Evolutionary conservation across 2,888 invertebrate genomes (phyloP), one percentile per base, ranked within the genome.

Genomic region (Norana najaformis): DNA sequence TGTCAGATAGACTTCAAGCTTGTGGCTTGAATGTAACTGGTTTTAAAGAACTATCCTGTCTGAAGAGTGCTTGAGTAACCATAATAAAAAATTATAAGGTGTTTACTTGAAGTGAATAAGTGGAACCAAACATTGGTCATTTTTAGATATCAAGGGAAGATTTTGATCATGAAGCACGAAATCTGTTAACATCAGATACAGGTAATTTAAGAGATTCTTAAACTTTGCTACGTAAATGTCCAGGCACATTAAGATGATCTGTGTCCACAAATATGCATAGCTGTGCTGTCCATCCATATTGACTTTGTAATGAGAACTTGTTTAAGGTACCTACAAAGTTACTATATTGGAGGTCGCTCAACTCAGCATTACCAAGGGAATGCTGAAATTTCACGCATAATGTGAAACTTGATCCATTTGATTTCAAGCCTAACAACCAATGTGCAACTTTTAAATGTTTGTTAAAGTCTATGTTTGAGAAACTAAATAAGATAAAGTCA

Each of bases 121-220:
- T 13, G 11, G 69, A 69, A 69, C n/a, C 8, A 34, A 23, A 36
- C 30, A 90, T 89, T 89, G 89, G 85, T 90, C 88, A 85, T 91
- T 69, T 88, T 23, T 92, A 97, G 95, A 96, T 97, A 91, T 96
- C 97, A 0, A 97, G 97, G 94, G 97, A 97, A 94, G 97, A 97
- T 93, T 98, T 98, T 94, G 97, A 98, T 93, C 94, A 95, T 30
- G 97, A 97, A 95, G 97, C 97, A 13, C 96, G 97, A 83, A 96
- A 96, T 94, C 95, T 98, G 34, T 95, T 98, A 91, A 96, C 96
- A 18, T 95, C 96, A 16, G 96, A 97, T 47, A 88, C 90, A 89
- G 91, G 92, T 92, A 88, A 89, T 37, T 82, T 37, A 13, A 35
- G 34, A 89, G 30, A 13, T 8, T 69, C n/a, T 69, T 69, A n/a